A percentile compares a stretch with the other conserved stretches of the same genome.
These are phyloP conservation scores for Orchestia grillus DNA, from an alignment of 1,140 invertebrate genomes.

Conservation along the genomic window DNA sequence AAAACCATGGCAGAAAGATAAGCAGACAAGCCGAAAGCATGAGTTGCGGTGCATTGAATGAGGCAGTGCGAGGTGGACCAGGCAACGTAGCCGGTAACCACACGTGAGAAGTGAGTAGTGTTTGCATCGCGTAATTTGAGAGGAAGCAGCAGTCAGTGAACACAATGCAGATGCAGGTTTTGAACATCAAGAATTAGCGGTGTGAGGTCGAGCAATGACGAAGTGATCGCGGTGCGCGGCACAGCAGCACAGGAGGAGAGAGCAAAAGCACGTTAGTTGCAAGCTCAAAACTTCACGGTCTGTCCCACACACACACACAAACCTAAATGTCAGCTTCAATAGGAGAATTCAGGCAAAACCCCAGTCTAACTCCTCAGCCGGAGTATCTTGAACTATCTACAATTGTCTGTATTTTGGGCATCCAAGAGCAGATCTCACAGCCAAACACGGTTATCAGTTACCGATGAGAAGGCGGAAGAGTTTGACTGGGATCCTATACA, in stretches of 20 bases:
- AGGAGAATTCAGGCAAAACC: neutral
- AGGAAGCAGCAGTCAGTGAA: neutral
- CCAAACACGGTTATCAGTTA: too few relatives aligned
- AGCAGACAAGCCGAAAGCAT: neutral
- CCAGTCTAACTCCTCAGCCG: too few relatives aligned
- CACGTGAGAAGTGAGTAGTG: neutral
- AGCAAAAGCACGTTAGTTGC: neutral
- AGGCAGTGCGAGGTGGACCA: neutral
- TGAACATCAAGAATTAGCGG: conserved; percentile 23
- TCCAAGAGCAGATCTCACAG: too few relatives aligned
- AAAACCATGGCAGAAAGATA: neutral
- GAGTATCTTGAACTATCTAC: too few relatives aligned
- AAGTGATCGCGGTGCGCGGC: neutral
- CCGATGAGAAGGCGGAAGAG: too few relatives aligned
- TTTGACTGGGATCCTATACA: too few relatives aligned
- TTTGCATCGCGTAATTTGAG: neutral
- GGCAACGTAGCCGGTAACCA: neutral
- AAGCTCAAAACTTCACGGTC: conserved; percentile 24
- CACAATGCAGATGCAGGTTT: neutral
- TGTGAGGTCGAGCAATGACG: conserved; percentile 8
- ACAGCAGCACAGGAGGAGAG: neutral
- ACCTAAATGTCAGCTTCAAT: neutral
- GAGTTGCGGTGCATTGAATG: neutral
- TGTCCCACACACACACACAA: neutral
- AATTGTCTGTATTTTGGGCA: too few relatives aligned